Base-by-base conservation (phyloP, 2,113 vertebrate genomes). In the Xenopus laevis region DNA sequence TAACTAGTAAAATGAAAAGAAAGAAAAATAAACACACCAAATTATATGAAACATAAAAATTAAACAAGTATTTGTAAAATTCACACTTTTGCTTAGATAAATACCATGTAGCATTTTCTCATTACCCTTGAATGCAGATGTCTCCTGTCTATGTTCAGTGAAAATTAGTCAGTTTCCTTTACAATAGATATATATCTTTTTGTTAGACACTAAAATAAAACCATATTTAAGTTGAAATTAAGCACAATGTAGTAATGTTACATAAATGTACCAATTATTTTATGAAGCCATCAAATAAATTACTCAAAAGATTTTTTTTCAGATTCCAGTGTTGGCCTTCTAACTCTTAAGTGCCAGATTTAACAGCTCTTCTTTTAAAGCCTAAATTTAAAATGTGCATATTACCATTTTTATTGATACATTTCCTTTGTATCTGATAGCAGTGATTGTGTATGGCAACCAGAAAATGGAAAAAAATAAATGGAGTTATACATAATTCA, bases 401-500 rank as follows among this genome's bases (percentile, higher is more conserved):
- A 20, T 18, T 11, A 60, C 40, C 44, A 53, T 69, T 62, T 63
- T 33, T 69, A 76, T 69, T 65, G 44, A 69, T 76, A 53, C 11
- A 63, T 69, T 68, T 44, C 50, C 69, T 69, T 53, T 64, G n/a
- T 69, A 55, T 61, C 65, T 63, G 58, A 63, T 69, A 76, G 55
- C 52, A 23, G 40, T 55, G 59, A 76, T 76, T 76, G 66, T 76
- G 62, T 63, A 63, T 27, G 66, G 66, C 73, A 61, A 63, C 17
- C 58, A 76, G 73, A 76, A 76, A 76, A 52, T 76, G 73, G 62
- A 76, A 76, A n/a, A 76, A 76, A 62, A 69, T 76, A 76, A 76
- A 76, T 63, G 46, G 45, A 40, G 27, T 63, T 63, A 76, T 76
- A 20, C 66, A 76, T 69, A 69, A 75, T 69, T 69, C 73, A 76